These are phyloP conservation scores for Drosophila pseudoobscura DNA, from an alignment of 1,140 invertebrate genomes.

Conservation along the genomic window DNA sequence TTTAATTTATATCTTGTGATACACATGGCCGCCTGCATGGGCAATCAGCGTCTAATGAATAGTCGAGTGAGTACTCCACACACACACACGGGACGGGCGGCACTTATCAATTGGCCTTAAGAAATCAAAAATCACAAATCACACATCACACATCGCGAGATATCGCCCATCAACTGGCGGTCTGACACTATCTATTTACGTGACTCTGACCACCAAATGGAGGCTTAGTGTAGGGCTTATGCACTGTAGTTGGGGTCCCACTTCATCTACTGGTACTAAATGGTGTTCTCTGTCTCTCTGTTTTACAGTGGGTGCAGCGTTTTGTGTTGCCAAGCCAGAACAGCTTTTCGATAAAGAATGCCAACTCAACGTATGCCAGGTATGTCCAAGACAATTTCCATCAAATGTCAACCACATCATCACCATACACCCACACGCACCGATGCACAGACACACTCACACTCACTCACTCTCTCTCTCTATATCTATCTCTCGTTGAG, in stretches of 20 bases:
- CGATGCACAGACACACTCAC: constrained; percentile 33
- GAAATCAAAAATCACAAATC: constrained; percentile 64
- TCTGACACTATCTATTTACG: constrained; percentile 61
- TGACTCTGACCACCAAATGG: constrained; percentile 44
- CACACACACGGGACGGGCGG: neutral
- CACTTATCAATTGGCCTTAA: constrained; percentile 31
- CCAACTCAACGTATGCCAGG: constrained; percentile 82
- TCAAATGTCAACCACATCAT: constrained; percentile 14
- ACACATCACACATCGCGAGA: constrained; percentile 31
- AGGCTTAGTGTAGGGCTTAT: constrained; percentile 6
- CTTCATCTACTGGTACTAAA: constrained; percentile 44
- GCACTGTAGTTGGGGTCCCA: constrained; percentile 1
- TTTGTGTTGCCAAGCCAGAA: constrained; percentile 80
- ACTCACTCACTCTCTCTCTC: constrained; percentile 17
- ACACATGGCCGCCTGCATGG: constrained; percentile 89
- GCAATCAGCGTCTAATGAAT: constrained; percentile 83
- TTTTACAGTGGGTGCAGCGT: constrained; percentile 80
- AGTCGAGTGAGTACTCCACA: constrained; percentile 69
- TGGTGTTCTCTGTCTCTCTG: constrained; percentile 18
- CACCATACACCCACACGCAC: constrained; percentile 19
- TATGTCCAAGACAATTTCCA: constrained; percentile 55
- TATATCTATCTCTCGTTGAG: constrained; percentile 7
- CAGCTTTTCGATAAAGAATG: constrained; percentile 79
- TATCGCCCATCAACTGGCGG: constrained; percentile 24
- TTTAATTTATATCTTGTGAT: constrained; percentile 89